Base-by-base conservation (phyloP, 1,140 invertebrate genomes). In the Coenobita brevimanus region DNA sequence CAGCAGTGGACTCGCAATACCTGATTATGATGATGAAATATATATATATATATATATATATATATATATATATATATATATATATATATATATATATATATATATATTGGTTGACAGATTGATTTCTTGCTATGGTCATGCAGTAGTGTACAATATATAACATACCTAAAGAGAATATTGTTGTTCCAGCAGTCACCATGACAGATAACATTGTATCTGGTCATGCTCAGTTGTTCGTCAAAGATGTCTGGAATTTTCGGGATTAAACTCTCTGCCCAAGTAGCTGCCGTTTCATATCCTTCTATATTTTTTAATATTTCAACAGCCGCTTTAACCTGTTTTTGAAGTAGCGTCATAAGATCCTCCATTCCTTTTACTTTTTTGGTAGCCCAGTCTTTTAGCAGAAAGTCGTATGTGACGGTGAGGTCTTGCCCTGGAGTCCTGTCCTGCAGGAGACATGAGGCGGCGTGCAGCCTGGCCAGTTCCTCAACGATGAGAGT, bases 81-180 rank as follows among this genome's bases (percentile, higher is more conserved):
- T 71, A 71, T 71, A 71, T 71, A 71, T 71, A 71, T 71, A 71
- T 33, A 71, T 71, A 71, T 71, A 71, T 71, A 71, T 71, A 71
- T 33, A 71, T 33, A 71, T 33, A 71, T 62, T n/a, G 21, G 27
- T 62, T n/a, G 21, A 62, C 27, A 62, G 21, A 62, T 62, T n/a
- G 21, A 62, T 62, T n/a, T 62, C 21, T 62, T 57, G n/a, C n/a
- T 21, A 69, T 82, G 38, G 67, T 82, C 21, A 13, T 67, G 60
- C 80, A 82, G 80, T 64, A 82, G 41, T 82, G 60, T 24, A 60
- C 80, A 43, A 69, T 60, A 43, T 64, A 82, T 41, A 82, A 38
- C 10, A 43, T 30, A n/a, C 54, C 64, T 10, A 75, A 75, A 2
- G n/a, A n/a, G n/a, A n/a, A n/a, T n/a, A n/a, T n/a, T n/a, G n/a